Conservation (phyloP, 2,888 invertebrate species). For the Leucophenga maculata region DNA sequence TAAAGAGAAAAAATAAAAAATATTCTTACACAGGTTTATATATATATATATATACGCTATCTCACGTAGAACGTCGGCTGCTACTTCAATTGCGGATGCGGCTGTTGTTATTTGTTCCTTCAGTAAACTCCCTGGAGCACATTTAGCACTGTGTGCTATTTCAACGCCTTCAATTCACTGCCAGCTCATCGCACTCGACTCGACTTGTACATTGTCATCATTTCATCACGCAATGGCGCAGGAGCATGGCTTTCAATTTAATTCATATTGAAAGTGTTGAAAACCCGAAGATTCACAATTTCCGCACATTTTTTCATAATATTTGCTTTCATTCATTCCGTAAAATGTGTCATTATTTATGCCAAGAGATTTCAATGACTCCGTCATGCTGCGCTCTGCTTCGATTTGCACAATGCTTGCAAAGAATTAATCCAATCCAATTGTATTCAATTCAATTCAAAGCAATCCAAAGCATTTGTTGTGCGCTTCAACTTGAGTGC, state of each 20-base stretch:
- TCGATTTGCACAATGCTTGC: no score
- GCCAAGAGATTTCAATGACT: not conserved
- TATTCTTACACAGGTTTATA: no score
- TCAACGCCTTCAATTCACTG: slow-evolving; percentile 10
- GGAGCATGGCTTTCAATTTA: not conserved
- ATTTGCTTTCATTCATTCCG: no score
- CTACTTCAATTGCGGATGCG: no score
- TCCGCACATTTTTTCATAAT: slow-evolving; percentile 11
- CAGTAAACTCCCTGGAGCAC: not conserved
- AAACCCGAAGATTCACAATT: slow-evolving; percentile 8
- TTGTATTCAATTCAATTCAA: no score
- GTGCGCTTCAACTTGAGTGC: not conserved
- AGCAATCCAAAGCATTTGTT: no score
- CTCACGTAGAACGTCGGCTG: no score
- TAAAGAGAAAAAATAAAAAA: no score
- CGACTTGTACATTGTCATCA: not conserved
- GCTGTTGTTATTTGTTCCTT: not conserved
- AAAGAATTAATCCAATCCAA: no score
- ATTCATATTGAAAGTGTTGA: slow-evolving; percentile 5
- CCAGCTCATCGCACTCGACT: not conserved
- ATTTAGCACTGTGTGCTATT: slow-evolving; percentile 1
- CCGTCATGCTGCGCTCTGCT: not conserved
- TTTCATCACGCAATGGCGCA: not conserved
- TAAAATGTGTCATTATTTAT: slow-evolving; percentile 10
- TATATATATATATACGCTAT: no score